Conservation (phyloP, 2,113 vertebrate species). For the Ptyas mucosa region DNA sequence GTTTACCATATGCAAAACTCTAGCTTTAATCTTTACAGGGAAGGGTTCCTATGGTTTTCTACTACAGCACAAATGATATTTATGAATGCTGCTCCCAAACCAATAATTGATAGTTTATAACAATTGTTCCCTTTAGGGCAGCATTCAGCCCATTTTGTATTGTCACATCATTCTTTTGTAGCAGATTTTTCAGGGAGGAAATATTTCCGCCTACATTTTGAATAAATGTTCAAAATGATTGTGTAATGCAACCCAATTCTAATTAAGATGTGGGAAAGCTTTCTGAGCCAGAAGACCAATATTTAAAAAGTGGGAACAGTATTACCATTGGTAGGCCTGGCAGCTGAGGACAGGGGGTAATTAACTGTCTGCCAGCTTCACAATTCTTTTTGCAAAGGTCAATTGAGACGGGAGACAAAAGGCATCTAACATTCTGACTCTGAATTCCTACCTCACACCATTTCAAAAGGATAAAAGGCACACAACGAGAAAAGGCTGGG, state of each 20-base stretch:
- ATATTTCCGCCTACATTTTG: neutral
- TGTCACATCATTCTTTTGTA: neutral
- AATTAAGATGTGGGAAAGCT: neutral
- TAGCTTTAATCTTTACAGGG: neutral
- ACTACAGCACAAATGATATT: neutral
- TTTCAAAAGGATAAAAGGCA: conserved; percentile 24
- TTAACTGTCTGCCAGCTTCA: neutral
- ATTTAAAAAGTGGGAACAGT: neutral
- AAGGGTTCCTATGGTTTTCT: neutral
- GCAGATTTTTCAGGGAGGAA: neutral
- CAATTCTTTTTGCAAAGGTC: neutral
- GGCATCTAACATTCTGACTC: neutral
- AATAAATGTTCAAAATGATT: neutral
- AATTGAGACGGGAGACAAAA: conserved; percentile 1
- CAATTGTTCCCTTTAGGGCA: neutral
- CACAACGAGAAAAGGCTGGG: neutral
- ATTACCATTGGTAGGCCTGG: neutral
- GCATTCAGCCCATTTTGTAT: neutral
- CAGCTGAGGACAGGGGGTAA: neutral
- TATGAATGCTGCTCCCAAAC: neutral
- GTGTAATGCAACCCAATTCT: neutral
- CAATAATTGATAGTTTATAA: neutral
- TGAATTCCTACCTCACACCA: neutral
- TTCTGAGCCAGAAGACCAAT: neutral
- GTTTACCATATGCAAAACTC: neutral